Base-by-base conservation (phyloP, 2,113 vertebrate genomes). In the Garra rufa region DNA sequence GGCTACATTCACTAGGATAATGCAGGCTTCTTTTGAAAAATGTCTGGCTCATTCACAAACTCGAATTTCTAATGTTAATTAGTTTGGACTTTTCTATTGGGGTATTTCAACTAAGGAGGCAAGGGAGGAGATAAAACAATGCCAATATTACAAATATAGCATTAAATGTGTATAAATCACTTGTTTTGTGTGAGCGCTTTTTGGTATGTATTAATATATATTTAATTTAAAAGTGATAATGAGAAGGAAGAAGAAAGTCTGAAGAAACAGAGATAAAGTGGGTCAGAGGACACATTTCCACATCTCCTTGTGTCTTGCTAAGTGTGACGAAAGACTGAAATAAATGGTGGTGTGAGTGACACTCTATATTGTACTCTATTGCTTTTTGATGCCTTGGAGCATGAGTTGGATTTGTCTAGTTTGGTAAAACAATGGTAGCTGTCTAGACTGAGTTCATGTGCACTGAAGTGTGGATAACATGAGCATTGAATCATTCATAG, bases 401-500 rank as follows among this genome's bases (percentile, higher is more conserved):
- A 9, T 78, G 34, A 43, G 75, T 59, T 59, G 30, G 55, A 61
- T 78, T 44, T 44, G 30, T 44, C 21, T 24, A 24, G 34, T 26
- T 8, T 24, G 38, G 21, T 44, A 44, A 78, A 61, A 78, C n/a
- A 59, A 26, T 24, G 13, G 19, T 61, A 44, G 34, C 76, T 59
- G 75, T 78, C 30, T 43, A 61, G 76, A 61, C 76, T 76, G 21
- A 28, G 13, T 43, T 79, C 55, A 79, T 38, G n/a, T 63, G 76
- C 52, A 79, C 14, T 46, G 38, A 79, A 30, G 41, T 46, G 57
- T 65, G 57, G 46, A 65, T 48, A 80, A 77, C 75, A 24, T 24
- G 10, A 41, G 71, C 13, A 3, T 63, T 78, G 21, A 61, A 59
- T 77, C 19, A 59, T 77, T 77, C 28, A 77, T 77, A 24, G 7